Conservation (phyloP, 2,113 vertebrate genomes). For the Rhinopithecus roxellana region DNA sequence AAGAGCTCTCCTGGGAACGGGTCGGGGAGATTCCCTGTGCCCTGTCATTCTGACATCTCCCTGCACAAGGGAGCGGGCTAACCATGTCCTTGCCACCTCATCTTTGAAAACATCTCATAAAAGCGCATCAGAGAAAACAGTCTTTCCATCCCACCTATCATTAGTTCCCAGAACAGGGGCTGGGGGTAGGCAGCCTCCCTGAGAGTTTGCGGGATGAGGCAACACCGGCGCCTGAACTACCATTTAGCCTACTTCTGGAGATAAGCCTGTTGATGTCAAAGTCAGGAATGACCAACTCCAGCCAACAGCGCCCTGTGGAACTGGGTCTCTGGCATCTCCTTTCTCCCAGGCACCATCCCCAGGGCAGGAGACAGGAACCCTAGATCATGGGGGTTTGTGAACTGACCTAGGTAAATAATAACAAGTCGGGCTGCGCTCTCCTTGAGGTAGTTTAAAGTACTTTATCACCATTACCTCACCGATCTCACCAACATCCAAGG, state of each 20-base stretch:
- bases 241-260: background rate
- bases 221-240: background rate
- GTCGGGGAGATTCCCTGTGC: background rate
- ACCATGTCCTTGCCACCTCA: background rate
- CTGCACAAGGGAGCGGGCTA: background rate
- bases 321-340: rapidly evolving
- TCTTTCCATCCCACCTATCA: background rate
- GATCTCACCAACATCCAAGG: background rate
- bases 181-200: background rate
- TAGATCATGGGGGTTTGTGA: background rate
- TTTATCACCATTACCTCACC: background rate
- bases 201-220: background rate
- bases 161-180: background rate
- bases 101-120: slow-evolving; percentile 44
- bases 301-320: background rate
- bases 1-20: background rate
- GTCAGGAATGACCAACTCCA: background rate
- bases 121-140: slow-evolving; percentile 11
- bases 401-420: background rate
- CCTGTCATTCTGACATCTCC: background rate
- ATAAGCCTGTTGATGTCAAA: background rate
- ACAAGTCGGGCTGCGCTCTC: background rate
- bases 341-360: background rate
- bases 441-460: background rate
- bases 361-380: background rate